Evolutionary conservation across 2,797 vertebrate genomes (phyloP), one percentile per base, ranked within the genome.

Genomic region (Pseudochirops cupreus): DNA sequence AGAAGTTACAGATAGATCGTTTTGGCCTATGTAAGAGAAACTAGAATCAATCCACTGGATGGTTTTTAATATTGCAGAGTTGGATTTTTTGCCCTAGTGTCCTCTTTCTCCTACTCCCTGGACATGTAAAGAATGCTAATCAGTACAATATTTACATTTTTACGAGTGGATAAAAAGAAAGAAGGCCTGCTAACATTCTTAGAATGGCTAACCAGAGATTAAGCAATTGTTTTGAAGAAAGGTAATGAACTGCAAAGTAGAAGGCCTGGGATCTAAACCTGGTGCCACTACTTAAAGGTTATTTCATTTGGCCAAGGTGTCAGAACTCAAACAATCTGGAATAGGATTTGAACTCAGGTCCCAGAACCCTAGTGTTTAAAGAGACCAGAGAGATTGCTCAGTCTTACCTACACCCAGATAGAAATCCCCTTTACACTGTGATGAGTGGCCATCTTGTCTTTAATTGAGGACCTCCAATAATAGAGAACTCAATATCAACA

Each of bases 121-220:
- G 94, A 95, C 93, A 96, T 93, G 67, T 93, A 96, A 97, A 94
- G 91, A 95, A 93, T 93, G 91, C 24, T 96, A 96, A 97, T 93
- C 94, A 89, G 95, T 96, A 96, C 87, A 67, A 82, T 92, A 96
- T 92, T 95, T n/a, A 94, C 39, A 59, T 16, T 91, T 96, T 97
- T 92, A 95, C 96, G 58, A 95, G 58, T 21, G 31, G 33, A 16
- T 33, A 90, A 97, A 58, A 95, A 67, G 46, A 94, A 56, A 95
- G 91, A 59, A 93, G 58, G 46, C 93, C 62, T 54, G n/a, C 7
- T 24, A 82, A 16, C 67, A 21, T 82, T 18, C 39, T 24, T 39
- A 39, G 21, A 21, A 1, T 21, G 1, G n/a, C n/a, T 39, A 74
- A 74, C n/a, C n/a, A 82, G n/a, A 46, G n/a, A 82, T 82, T 46